Evolutionary conservation across 2,888 invertebrate species (phyloP).

Genomic region (Heliconius erato): DNA sequence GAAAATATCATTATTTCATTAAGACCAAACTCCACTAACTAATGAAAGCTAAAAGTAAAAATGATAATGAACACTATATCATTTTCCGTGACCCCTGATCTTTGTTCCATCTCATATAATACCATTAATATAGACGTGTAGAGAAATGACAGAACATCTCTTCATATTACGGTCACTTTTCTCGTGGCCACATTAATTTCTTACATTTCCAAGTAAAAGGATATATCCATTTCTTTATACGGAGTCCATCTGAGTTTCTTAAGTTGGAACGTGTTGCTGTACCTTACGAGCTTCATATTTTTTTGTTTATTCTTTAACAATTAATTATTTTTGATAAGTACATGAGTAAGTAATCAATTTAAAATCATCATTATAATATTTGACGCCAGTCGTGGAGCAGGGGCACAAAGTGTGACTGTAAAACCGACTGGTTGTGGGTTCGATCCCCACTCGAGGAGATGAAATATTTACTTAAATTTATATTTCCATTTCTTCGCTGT

Average conservation of each 20-base stretch:
- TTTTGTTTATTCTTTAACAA: neutral
- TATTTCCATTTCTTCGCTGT: no score
- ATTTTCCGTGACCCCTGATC: conserved; percentile 6
- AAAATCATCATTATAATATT: no score
- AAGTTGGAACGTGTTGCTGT: neutral
- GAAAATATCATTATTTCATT: neutral
- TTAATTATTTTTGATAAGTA: neutral
- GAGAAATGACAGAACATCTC: conserved; percentile 32
- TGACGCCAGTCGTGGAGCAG: no score
- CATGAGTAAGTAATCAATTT: neutral
- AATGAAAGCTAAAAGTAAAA: neutral
- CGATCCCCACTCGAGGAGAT: no score
- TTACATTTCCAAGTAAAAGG: conserved; percentile 28
- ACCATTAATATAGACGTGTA: conserved; percentile 33
- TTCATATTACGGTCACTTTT: conserved; percentile 38
- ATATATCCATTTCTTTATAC: conserved; percentile 16
- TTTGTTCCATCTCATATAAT: conserved; percentile 31
- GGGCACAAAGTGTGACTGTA: no score
- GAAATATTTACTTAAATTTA: no score
- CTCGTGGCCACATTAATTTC: conserved; percentile 29
- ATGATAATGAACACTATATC: conserved; percentile 7
- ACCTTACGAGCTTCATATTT: neutral
- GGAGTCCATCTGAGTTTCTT: neutral
- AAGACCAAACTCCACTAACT: neutral
- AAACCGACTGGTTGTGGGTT: no score